These are phyloP conservation scores for Heliconius himera DNA, from an alignment of 1,140 invertebrate species.

Conservation along the genomic window DNA sequence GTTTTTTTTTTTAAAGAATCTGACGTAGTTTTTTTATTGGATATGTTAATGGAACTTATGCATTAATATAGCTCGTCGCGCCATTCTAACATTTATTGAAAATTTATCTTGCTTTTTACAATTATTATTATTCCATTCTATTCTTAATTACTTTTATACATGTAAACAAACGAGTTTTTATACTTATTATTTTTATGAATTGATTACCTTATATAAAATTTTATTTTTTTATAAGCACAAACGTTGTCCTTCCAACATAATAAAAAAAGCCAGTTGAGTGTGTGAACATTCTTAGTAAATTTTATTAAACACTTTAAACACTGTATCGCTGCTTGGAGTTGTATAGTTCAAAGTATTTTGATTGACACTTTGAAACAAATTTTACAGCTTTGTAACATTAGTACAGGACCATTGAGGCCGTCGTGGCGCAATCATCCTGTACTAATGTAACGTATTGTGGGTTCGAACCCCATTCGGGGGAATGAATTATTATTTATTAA, in stretches of 20 bases:
- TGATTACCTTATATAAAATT: not conserved
- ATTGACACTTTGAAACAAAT: too few relatives aligned
- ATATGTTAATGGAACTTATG: not conserved
- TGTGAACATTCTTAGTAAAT: too few relatives aligned
- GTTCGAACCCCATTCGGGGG: too few relatives aligned
- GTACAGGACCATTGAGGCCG: too few relatives aligned
- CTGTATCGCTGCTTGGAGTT: too few relatives aligned
- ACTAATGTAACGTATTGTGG: too few relatives aligned
- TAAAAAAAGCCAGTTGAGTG: not conserved
- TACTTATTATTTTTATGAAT: not conserved
- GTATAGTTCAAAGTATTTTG: too few relatives aligned
- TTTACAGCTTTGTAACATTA: too few relatives aligned
- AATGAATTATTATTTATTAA: too few relatives aligned
- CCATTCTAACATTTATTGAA: not conserved
- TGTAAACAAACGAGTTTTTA: not conserved
- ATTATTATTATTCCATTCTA: not conserved
- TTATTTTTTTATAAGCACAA: not conserved
- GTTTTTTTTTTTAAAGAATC: not conserved
- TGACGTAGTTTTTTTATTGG: not conserved
- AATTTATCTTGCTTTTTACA: not conserved
- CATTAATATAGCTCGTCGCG: not conserved
- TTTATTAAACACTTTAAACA: too few relatives aligned
- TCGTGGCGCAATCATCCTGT: too few relatives aligned
- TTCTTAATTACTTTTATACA: not conserved
- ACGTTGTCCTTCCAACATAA: slow-evolving; percentile 1